These are phyloP conservation scores for Eretmocerus hayati DNA, from an alignment of 2,888 invertebrate genomes.

Conservation along the genomic window DNA sequence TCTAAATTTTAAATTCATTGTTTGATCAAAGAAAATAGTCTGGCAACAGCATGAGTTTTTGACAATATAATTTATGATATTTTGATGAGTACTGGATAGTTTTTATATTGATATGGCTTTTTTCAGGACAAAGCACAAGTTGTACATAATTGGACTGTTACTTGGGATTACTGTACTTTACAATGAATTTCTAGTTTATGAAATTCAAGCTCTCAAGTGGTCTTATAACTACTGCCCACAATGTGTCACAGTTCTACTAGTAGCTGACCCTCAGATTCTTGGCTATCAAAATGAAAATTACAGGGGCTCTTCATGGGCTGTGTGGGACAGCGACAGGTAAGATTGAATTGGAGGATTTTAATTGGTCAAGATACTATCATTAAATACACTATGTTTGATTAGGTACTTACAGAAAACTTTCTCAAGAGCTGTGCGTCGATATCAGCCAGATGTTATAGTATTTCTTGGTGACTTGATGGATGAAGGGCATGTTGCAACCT, in stretches of 20 bases:
- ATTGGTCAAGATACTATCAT: not conserved
- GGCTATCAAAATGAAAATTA: slow-evolving; percentile 69
- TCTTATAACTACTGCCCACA: slow-evolving; percentile 43
- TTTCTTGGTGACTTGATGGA: slow-evolving; percentile 94
- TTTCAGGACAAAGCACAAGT: slow-evolving; percentile 32
- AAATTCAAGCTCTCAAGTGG: slow-evolving; percentile 51
- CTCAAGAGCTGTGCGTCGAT: slow-evolving; percentile 59
- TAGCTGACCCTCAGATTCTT: slow-evolving; percentile 90
- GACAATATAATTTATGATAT: too few relatives aligned
- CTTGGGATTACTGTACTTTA: slow-evolving; percentile 43
- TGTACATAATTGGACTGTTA: slow-evolving; percentile 27
- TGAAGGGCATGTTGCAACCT: slow-evolving; percentile 77
- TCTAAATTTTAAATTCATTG: too few relatives aligned
- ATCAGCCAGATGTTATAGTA: slow-evolving; percentile 75
- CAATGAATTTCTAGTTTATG: slow-evolving; percentile 55
- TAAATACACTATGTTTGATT: slow-evolving; percentile 19
- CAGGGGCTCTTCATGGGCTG: slow-evolving; percentile 61
- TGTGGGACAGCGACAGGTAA: slow-evolving; percentile 87
- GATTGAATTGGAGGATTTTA: slow-evolving; percentile 9
- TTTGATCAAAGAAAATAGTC: too few relatives aligned
- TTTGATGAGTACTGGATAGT: too few relatives aligned
- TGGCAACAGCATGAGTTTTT: too few relatives aligned
- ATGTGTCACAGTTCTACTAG: slow-evolving; percentile 62
- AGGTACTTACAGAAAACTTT: slow-evolving; percentile 80
- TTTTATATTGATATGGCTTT: too few relatives aligned